Evolutionary conservation across 2,113 vertebrate species (phyloP).

Genomic region (Cyanistes caeruleus): DNA sequence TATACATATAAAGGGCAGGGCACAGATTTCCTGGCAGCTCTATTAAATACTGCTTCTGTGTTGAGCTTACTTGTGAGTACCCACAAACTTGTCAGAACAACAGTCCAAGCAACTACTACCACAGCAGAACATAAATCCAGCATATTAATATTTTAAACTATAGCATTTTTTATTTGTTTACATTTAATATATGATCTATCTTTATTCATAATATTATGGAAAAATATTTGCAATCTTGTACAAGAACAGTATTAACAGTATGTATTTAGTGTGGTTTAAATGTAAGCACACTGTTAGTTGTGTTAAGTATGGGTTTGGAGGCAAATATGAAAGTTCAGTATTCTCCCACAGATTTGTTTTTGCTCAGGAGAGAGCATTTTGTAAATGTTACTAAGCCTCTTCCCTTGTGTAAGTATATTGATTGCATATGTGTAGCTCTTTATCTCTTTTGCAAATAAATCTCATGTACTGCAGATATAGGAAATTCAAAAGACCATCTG

Average conservation of each 20-base stretch:
- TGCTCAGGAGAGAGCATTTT: not conserved
- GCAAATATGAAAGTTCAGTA: not conserved
- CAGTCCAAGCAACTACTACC: not conserved
- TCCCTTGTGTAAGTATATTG: not conserved
- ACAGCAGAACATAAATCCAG: not conserved
- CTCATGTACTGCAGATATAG: not conserved
- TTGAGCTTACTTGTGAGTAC: not conserved
- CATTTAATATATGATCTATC: not conserved
- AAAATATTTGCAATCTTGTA: not conserved
- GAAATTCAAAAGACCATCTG: constrained; percentile 10
- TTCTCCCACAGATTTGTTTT: not conserved
- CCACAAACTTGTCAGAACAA: not conserved
- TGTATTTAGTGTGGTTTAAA: not conserved
- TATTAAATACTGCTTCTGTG: not conserved
- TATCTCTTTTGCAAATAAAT: constrained; percentile 35
- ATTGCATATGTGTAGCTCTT: constrained; percentile 9
- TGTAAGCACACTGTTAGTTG: not conserved
- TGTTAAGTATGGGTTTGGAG: not conserved
- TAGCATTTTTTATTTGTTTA: not conserved
- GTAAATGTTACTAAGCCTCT: constrained; percentile 7
- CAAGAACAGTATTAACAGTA: not conserved
- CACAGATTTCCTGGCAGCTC: not conserved
- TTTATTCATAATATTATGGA: not conserved
- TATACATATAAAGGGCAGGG: not conserved
- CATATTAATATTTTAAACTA: not conserved